A percentile compares a stretch with the other conserved stretches of the same genome.
Evolutionary conservation across 2,888 invertebrate species (phyloP).

Genomic region (Cremastobaeus sp.): DNA sequence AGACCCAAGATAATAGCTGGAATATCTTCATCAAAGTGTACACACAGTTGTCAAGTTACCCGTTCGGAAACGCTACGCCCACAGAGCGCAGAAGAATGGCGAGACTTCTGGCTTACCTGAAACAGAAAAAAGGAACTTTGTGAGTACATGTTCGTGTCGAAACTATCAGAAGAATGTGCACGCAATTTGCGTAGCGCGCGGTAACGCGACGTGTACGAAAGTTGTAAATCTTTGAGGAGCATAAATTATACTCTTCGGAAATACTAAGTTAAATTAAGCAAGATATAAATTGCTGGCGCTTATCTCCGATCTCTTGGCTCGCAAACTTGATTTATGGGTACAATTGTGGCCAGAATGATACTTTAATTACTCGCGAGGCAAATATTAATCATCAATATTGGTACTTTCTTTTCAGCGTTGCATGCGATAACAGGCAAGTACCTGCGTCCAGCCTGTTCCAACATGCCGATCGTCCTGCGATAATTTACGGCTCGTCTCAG

Average conservation of each 20-base stretch:
- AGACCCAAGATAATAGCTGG: conserved; percentile 14
- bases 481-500: no score
- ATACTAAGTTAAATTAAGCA: conserved; percentile 52
- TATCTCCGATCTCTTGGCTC: conserved; percentile 45
- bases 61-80: conserved; percentile 26
- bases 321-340: conserved; percentile 48
- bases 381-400: conserved; percentile 15
- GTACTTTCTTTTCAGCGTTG: conserved; percentile 13
- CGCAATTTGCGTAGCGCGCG: conserved; percentile 36
- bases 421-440: no score
- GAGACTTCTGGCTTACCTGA: conserved; percentile 66
- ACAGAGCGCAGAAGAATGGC: background rate
- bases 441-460: no score
- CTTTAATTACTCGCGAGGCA: conserved; percentile 39
- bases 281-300: conserved; percentile 45
- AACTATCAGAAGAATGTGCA: background rate
- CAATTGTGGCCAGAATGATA: conserved; percentile 43
- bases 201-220: conserved; percentile 32
- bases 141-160: background rate
- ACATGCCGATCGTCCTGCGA: no score
- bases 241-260: conserved; percentile 53
- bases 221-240: conserved; percentile 45
- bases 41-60: conserved; percentile 16
- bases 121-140: conserved; percentile 64
- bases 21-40: background rate